phyloP scores from a whole-genome alignment of 1,140 invertebrate species.

The Drosophila lowei region DNA sequence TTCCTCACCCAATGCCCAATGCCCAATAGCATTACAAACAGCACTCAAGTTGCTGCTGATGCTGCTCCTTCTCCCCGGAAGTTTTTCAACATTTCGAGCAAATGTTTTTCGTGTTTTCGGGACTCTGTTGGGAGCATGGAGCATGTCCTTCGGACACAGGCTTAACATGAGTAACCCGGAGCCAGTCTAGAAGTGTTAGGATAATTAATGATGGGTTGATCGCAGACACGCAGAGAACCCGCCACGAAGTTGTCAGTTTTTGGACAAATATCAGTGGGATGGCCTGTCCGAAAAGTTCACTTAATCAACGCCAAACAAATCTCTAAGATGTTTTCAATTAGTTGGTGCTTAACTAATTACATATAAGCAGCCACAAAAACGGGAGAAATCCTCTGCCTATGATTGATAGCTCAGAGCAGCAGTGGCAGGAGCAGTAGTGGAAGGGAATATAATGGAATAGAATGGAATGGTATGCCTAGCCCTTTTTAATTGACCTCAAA shows the following conservation, averaged over 20 bases:
- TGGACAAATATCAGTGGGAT: conserved; percentile 65
- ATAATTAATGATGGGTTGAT: conserved; percentile 64
- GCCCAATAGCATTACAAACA: conserved; percentile 34
- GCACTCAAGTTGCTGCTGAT: conserved; percentile 43
- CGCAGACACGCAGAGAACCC: conserved; percentile 16
- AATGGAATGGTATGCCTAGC: neutral
- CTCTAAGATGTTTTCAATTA: conserved; percentile 74
- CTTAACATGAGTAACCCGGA: conserved; percentile 19
- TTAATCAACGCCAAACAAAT: conserved; percentile 68
- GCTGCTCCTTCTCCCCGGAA: conserved; percentile 17
- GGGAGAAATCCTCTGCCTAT: conserved; percentile 11
- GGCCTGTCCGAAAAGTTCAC: conserved; percentile 51
- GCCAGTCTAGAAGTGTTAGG: conserved; percentile 35
- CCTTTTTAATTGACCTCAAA: conserved; percentile 48
- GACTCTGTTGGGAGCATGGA: neutral
- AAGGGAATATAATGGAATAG: neutral
- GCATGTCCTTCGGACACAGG: conserved; percentile 37
- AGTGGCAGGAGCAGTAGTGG: neutral
- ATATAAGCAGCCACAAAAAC: conserved; percentile 14
- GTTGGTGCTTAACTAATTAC: conserved; percentile 68
- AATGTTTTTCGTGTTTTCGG: conserved; percentile 50
- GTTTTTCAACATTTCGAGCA: conserved; percentile 43
- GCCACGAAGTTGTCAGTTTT: conserved; percentile 59
- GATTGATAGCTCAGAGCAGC: conserved; percentile 36
- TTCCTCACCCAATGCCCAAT: neutral